phyloP scores from a whole-genome alignment of 2,113 vertebrate species.

The Hippotragus niger region DNA sequence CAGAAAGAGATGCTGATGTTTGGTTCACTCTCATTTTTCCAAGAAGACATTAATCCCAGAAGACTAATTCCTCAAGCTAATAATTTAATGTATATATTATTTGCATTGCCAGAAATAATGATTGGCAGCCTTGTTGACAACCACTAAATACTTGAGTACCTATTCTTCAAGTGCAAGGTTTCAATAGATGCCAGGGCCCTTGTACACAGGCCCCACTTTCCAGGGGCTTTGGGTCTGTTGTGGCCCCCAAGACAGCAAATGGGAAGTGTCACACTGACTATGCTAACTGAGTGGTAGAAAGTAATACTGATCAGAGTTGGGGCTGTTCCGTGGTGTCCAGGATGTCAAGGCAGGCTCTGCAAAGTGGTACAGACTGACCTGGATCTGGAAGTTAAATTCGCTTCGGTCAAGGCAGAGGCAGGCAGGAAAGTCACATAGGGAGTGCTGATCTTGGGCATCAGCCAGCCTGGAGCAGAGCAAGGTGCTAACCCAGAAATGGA shows the following conservation, averaged over 20 bases:
- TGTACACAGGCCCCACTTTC: not conserved
- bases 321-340: not conserved
- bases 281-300: not conserved
- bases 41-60: conserved; percentile 9
- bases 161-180: not conserved
- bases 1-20: not conserved
- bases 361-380: not conserved
- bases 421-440: not conserved
- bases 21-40: conserved; percentile 33
- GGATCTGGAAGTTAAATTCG: not conserved
- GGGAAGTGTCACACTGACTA: not conserved
- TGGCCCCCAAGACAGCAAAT: not conserved
- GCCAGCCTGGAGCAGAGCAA: not conserved
- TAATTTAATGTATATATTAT: not conserved
- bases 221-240: not conserved
- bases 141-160: not conserved
- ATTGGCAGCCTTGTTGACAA: not conserved
- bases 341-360: not conserved
- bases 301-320: not conserved
- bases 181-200: not conserved
- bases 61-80: not conserved
- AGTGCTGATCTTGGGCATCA: not conserved
- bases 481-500: not conserved
- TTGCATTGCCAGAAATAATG: not conserved
- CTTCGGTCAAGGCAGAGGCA: not conserved